These are phyloP conservation scores for Oscheius sp. DNA, from an alignment of 2,888 invertebrate species.

Conservation along the genomic window DNA sequence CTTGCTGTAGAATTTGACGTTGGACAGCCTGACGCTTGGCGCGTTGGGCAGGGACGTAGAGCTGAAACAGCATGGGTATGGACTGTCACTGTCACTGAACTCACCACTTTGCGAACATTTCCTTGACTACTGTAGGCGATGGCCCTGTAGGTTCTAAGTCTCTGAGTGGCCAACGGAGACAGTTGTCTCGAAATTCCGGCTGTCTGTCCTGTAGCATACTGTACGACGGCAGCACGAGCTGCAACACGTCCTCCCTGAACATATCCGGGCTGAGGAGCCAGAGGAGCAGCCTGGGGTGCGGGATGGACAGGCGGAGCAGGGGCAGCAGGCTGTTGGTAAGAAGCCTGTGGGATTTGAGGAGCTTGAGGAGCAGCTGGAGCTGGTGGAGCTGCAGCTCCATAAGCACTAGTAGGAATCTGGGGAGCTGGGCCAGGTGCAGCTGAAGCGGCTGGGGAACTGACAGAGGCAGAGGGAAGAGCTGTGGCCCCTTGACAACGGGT, in stretches of 20 bases:
- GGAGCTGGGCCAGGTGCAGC: constrained; percentile 5
- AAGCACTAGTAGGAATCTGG: background rate
- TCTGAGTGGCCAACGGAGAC: constrained; percentile 33
- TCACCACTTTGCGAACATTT: constrained; percentile 11
- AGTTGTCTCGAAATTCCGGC: constrained; percentile 33
- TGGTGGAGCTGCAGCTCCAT: constrained; percentile 34
- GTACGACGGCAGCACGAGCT: constrained; percentile 46
- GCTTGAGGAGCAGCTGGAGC: constrained; percentile 24
- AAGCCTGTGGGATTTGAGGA: constrained; percentile 26
- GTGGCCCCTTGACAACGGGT: constrained; percentile 39
- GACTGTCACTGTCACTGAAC: background rate
- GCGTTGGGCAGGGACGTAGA: constrained; percentile 34
- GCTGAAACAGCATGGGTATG: background rate
- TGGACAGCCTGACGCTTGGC: constrained; percentile 38
- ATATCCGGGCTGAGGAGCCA: constrained; percentile 47
- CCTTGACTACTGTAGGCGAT: constrained; percentile 16
- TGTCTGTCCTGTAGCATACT: constrained; percentile 34
- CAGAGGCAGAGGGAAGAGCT: constrained; percentile 16
- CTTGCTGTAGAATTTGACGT: constrained; percentile 24
- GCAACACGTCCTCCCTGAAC: constrained; percentile 42
- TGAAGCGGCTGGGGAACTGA: background rate
- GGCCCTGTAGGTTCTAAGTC: constrained; percentile 17
- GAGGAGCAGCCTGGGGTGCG: constrained; percentile 37
- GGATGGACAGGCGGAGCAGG: background rate
- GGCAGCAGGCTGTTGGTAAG: background rate